Evolutionary conservation across 2,113 vertebrate species (phyloP).

Genomic region (Chaetops frenatus): DNA sequence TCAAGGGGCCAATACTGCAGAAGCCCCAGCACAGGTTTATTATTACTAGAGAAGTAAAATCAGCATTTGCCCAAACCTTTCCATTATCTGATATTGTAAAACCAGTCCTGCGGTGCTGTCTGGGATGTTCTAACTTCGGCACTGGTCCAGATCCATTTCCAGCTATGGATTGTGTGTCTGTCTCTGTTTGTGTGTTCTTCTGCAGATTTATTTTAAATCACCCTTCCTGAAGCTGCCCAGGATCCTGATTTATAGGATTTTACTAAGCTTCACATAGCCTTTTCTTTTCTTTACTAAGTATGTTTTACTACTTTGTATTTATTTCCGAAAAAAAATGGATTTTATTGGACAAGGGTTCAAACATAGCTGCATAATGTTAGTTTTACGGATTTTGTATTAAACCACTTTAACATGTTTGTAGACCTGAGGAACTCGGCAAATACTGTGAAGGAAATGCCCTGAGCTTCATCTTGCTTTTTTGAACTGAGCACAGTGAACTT

Average conservation of each 20-base stretch:
- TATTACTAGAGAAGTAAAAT: constrained; percentile 2
- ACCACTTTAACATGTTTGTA: constrained; percentile 38
- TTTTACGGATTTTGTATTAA: constrained; percentile 38
- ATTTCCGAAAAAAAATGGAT: not conserved
- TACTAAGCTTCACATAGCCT: constrained; percentile 2
- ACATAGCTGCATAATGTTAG: not conserved
- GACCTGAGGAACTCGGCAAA: constrained; percentile 24
- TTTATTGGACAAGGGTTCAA: constrained; percentile 21
- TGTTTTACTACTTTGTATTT: constrained; percentile 33
- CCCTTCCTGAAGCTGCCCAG: not conserved
- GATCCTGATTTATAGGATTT: constrained; percentile 41
- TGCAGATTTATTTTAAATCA: constrained; percentile 10
- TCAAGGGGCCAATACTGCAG: not conserved
- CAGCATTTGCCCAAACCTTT: not conserved
- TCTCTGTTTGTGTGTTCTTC: not conserved
- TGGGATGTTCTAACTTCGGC: not conserved
- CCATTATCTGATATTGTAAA: constrained; percentile 6
- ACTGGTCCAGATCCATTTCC: not conserved
- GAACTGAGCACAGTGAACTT: not conserved
- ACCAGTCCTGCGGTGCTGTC: not conserved
- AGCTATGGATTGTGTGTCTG: not conserved
- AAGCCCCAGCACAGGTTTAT: not conserved
- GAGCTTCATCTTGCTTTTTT: constrained; percentile 1
- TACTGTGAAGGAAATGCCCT: not conserved
- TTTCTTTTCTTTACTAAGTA: constrained; percentile 34